phyloP scores from a whole-genome alignment of 1,140 invertebrate genomes.

The Bombus consobrinus region DNA sequence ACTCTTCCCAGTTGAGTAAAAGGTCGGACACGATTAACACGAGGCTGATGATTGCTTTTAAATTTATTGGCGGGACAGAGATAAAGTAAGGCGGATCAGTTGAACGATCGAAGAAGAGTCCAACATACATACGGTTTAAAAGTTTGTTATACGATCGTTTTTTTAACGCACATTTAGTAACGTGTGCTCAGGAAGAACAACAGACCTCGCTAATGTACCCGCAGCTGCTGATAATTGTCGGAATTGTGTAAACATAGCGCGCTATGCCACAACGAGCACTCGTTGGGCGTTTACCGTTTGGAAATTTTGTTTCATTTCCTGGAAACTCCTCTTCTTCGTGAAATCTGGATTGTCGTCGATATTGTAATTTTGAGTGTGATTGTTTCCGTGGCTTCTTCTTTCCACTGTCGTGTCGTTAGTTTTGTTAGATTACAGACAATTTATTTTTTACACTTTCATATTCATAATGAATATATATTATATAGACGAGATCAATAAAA shows the following conservation, averaged over 20 bases:
- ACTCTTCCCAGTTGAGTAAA: neutral
- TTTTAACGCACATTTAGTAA: neutral
- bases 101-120: neutral
- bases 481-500: too few relatives aligned
- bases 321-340: too few relatives aligned
- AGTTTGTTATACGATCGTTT: too few relatives aligned
- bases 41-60: too few relatives aligned
- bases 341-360: neutral
- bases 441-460: neutral
- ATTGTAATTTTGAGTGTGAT: neutral
- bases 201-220: neutral
- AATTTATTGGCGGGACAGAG: too few relatives aligned
- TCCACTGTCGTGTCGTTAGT: neutral
- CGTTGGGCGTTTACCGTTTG: neutral
- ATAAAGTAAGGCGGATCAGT: too few relatives aligned
- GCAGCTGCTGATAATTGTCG: constrained; percentile 41
- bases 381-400: neutral
- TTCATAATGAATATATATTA: too few relatives aligned
- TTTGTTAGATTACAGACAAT: too few relatives aligned
- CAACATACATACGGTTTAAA: too few relatives aligned
- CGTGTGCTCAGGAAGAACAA: constrained; percentile 11
- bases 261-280: neutral
- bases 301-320: constrained; percentile 3
- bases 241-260: constrained; percentile 25
- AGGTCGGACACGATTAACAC: neutral